Percentiles rank a stretch among this genome's conserved stretches.
phyloP scores from a whole-genome alignment of 1,140 invertebrate species.

The Colletes gigas region DNA sequence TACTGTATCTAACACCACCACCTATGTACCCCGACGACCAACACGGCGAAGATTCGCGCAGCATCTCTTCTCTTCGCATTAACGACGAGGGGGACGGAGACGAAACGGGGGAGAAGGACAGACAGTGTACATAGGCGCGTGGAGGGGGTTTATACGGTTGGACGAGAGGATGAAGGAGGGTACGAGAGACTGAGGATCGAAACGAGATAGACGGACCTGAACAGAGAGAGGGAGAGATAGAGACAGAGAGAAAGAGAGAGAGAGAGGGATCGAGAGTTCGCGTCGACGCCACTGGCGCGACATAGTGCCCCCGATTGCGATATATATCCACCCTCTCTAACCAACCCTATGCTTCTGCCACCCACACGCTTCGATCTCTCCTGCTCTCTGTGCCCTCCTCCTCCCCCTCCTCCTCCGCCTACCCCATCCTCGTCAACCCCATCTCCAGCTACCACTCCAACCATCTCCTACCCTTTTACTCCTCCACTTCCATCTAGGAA shows the following conservation, averaged over 20 bases:
- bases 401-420: not conserved
- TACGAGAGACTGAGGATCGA: not conserved
- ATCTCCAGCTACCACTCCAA: constrained; percentile 41
- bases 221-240: not conserved
- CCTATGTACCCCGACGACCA: constrained; percentile 24
- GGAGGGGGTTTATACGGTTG: constrained; percentile 46
- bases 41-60: constrained; percentile 25
- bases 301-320: constrained; percentile 76
- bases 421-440: constrained; percentile 27
- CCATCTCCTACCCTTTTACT: constrained; percentile 41
- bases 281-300: constrained; percentile 69
- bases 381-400: not conserved
- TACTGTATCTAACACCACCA: constrained; percentile 49
- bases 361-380: constrained; percentile 62
- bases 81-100: constrained; percentile 29
- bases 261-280: constrained; percentile 50
- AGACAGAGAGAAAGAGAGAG: not conserved
- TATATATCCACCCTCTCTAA: constrained; percentile 70
- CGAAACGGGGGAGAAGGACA: constrained; percentile 34
- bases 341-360: constrained; percentile 71
- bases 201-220: not conserved
- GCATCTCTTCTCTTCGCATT: constrained; percentile 44
- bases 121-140: constrained; percentile 24
- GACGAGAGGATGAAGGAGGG: constrained; percentile 36
- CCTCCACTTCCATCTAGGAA: constrained; percentile 50